phyloP scores from a whole-genome alignment of 2,888 invertebrate genomes.

The Latrodectus elegans region DNA sequence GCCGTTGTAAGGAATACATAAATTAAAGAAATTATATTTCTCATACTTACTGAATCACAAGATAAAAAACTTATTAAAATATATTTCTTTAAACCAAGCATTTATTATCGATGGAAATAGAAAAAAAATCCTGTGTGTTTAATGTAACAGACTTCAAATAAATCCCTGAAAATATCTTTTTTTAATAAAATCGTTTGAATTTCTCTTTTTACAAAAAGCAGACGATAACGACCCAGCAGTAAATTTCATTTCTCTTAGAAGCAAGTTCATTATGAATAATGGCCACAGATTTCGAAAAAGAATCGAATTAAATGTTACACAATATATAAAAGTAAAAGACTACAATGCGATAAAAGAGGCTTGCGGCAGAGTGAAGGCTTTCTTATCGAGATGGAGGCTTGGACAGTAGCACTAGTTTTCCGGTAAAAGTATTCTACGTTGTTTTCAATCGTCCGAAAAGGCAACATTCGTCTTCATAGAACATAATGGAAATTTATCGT shows the following conservation, averaged over 20 bases:
- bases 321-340: not conserved
- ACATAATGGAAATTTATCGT: slow-evolving; percentile 65
- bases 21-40: too few relatives aligned
- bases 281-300: not conserved
- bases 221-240: not conserved
- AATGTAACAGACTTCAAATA: too few relatives aligned
- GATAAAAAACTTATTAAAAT: too few relatives aligned
- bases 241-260: not conserved
- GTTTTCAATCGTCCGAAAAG: slow-evolving; percentile 61
- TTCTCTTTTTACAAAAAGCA: not conserved
- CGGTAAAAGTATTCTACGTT: slow-evolving; percentile 31
- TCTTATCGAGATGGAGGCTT: slow-evolving; percentile 48
- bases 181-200: too few relatives aligned
- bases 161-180: too few relatives aligned
- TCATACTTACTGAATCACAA: too few relatives aligned
- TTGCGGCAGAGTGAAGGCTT: not conserved
- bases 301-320: slow-evolving; percentile 5
- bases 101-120: too few relatives aligned
- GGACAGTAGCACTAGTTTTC: not conserved
- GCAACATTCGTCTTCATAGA: slow-evolving; percentile 62
- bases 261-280: not conserved
- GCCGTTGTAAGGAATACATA: too few relatives aligned
- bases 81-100: too few relatives aligned
- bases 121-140: too few relatives aligned
- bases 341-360: not conserved